These are phyloP conservation scores for Alviniconcha marisindica DNA, from an alignment of 1,140 invertebrate species.

Conservation along the genomic window DNA sequence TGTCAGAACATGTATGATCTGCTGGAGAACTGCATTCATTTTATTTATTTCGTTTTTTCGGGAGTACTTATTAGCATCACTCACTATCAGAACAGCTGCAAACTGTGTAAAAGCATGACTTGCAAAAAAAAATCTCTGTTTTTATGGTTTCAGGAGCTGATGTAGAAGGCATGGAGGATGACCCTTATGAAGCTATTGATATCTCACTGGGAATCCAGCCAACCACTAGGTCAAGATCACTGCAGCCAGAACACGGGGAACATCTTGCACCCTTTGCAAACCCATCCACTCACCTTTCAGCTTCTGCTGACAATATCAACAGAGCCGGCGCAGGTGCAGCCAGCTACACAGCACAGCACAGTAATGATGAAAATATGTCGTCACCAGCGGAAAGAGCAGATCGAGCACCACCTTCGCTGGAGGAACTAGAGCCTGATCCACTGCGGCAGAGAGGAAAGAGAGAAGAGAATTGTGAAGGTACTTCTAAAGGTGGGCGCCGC, in stretches of 20 bases:
- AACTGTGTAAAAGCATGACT: no score
- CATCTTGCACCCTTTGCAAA: not conserved
- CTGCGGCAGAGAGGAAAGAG: not conserved
- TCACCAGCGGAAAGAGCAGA: not conserved
- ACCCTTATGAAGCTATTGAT: conserved; percentile 27
- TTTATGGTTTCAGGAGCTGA: not conserved
- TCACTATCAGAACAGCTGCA: no score
- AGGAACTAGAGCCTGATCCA: not conserved
- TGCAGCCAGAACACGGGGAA: not conserved
- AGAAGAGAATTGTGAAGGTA: not conserved
- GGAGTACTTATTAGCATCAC: no score
- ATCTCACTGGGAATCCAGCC: not conserved
- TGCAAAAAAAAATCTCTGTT: no score
- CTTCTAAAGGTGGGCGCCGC: not conserved
- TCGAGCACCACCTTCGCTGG: not conserved
- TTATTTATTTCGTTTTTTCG: no score
- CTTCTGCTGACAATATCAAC: no score
- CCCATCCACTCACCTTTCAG: no score
- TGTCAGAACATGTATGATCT: no score
- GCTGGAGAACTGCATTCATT: no score
- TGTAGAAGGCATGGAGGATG: not conserved
- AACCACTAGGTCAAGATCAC: conserved; percentile 1
- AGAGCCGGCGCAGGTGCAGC: no score
- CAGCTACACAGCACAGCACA: no score
- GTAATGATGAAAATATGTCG: no score